Conservation (phyloP, 2,888 invertebrate species). For the Polylopha cassiicola region DNA sequence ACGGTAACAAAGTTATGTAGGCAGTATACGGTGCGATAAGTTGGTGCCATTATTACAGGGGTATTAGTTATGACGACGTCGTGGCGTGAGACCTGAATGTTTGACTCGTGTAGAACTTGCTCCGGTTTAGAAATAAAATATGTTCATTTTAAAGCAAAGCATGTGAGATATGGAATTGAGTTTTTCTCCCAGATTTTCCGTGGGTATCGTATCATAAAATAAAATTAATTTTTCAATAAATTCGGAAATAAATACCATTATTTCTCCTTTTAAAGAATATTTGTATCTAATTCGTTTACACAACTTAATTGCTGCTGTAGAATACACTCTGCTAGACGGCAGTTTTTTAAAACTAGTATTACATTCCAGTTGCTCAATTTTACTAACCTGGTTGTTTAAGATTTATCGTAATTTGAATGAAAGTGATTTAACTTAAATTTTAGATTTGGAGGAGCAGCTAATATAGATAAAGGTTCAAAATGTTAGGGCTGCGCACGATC, state of each 20-base stretch:
- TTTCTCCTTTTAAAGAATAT: no score
- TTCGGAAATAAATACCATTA: no score
- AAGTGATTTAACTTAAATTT: conserved; percentile 1
- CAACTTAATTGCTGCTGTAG: no score
- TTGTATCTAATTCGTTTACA: no score
- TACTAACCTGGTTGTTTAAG: conserved; percentile 14
- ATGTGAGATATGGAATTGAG: no score
- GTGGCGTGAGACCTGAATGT: conserved; percentile 49
- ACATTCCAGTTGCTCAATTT: conserved; percentile 20
- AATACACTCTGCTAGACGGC: no score
- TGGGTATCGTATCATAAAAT: no score
- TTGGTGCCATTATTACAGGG: conserved; percentile 78
- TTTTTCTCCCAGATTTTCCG: no score
- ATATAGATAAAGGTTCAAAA: background rate
- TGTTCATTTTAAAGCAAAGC: no score
- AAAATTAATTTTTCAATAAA: no score
- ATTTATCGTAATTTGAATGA: no score
- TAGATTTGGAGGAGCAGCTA: conserved; percentile 9
- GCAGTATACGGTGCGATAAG: conserved; percentile 77
- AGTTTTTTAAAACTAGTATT: conserved; percentile 2
- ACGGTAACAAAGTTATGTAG: conserved; percentile 75
- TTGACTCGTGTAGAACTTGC: conserved; percentile 19
- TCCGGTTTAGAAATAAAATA: conserved; percentile 8
- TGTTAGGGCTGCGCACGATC: background rate
- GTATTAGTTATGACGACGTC: conserved; percentile 63